Percentiles rank a stretch among this genome's conserved stretches.
These are phyloP conservation scores for Aphis craccivora DNA, from an alignment of 1,140 invertebrate genomes.

Conservation along the genomic window DNA sequence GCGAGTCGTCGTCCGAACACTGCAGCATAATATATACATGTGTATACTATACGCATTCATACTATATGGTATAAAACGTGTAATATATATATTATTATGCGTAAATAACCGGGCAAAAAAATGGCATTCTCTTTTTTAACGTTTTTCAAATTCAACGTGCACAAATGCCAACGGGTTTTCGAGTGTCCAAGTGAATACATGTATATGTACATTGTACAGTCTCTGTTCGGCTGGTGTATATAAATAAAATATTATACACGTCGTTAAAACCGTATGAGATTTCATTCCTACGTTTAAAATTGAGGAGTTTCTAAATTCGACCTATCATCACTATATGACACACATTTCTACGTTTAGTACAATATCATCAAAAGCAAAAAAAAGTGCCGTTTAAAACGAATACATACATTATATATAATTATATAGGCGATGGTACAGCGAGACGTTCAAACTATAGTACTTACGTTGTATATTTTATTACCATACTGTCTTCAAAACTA, in stretches of 20 bases:
- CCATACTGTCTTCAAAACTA: neutral
- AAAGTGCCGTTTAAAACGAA: too few relatives aligned
- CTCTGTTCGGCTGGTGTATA: neutral
- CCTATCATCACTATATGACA: too few relatives aligned
- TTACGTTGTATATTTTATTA: too few relatives aligned
- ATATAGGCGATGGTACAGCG: neutral
- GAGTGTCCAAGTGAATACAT: neutral
- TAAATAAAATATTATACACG: neutral
- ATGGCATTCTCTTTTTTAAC: neutral
- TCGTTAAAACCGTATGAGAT: neutral
- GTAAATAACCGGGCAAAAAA: neutral
- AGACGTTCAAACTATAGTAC: neutral
- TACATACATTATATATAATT: neutral
- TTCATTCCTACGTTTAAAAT: neutral
- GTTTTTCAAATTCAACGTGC: neutral
- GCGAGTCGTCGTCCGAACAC: neutral
- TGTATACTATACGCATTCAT: neutral
- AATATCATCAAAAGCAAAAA: too few relatives aligned
- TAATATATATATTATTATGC: neutral
- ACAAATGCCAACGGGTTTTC: constrained; percentile 1
- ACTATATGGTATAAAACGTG: neutral
- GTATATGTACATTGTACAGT: neutral
- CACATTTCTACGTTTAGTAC: too few relatives aligned
- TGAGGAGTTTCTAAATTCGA: too few relatives aligned
- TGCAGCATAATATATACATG: neutral